Conservation (phyloP, 1,140 invertebrate species). For the Saccostrea glomerata region DNA sequence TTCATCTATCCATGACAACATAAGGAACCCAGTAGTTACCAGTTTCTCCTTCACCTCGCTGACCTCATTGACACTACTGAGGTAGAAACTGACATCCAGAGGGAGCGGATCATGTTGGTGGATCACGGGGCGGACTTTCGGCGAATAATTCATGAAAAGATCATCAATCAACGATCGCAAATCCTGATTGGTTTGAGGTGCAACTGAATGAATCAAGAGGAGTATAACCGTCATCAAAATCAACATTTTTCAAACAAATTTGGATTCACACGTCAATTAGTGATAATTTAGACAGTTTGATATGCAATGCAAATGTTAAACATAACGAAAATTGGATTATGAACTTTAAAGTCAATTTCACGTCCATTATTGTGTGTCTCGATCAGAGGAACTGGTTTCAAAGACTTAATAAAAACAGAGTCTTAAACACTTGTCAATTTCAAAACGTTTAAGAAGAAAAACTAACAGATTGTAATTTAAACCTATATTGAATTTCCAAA, state of each 20-base stretch:
- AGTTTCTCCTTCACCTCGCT: slow-evolving; percentile 48
- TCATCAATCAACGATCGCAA: neutral
- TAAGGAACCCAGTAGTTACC: slow-evolving; percentile 42
- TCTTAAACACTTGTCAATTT: neutral
- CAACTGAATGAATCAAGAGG: neutral
- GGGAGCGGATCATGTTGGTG: neutral
- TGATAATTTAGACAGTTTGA: neutral
- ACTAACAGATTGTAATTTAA: neutral
- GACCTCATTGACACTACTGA: slow-evolving; percentile 14
- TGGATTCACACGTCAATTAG: neutral
- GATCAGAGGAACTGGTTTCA: neutral
- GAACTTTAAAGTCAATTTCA: neutral
- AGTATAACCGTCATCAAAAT: neutral
- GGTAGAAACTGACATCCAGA: slow-evolving; percentile 16
- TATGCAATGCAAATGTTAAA: no score
- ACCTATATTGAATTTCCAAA: neutral
- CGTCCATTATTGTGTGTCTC: neutral
- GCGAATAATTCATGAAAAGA: neutral
- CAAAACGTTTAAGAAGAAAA: neutral
- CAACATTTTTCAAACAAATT: neutral
- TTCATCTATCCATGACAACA: slow-evolving; percentile 45
- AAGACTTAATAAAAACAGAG: neutral
- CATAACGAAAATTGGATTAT: neutral
- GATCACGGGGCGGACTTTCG: neutral
- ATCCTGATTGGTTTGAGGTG: neutral